Conservation (phyloP, 2,888 invertebrate species). For the Limnephilus rhombicus region DNA sequence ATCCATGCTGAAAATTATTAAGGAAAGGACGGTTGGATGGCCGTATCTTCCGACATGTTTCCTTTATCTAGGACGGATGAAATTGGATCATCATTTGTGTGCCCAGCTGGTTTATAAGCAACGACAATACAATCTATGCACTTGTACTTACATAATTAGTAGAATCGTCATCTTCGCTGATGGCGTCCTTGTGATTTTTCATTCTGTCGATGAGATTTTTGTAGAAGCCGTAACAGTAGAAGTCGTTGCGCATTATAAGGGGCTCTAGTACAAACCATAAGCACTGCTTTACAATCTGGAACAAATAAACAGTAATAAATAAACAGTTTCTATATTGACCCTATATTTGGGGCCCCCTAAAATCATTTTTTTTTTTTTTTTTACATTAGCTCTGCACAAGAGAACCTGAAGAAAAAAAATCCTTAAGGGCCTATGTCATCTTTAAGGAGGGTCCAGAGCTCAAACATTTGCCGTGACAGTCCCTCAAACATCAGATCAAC, state of each 20-base stretch:
- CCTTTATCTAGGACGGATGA: no score
- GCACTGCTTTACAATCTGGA: constrained; percentile 86
- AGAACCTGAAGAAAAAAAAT: no score
- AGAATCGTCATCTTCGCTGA: constrained; percentile 88
- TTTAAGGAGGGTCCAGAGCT: no score
- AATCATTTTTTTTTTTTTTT: not conserved
- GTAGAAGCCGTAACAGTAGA: constrained; percentile 96
- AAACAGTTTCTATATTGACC: not conserved
- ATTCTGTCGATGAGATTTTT: constrained; percentile 95
- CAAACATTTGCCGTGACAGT: no score
- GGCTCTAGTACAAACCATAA: constrained; percentile 97
- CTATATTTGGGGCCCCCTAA: not conserved
- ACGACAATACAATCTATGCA: not conserved
- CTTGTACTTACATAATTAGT: constrained; percentile 86
- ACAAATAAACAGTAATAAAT: constrained; percentile 43
- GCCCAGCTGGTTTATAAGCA: not conserved
- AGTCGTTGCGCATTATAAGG: constrained; percentile 93
- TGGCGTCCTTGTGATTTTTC: constrained; percentile 95
- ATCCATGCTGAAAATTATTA: no score
- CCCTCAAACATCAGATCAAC: no score
- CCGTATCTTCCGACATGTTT: no score
- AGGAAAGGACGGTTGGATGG: no score
- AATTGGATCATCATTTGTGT: no score
- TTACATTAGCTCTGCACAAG: no score
- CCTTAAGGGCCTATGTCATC: no score